phyloP scores from a whole-genome alignment of 2,797 vertebrate species.

The Xenops minutus region DNA sequence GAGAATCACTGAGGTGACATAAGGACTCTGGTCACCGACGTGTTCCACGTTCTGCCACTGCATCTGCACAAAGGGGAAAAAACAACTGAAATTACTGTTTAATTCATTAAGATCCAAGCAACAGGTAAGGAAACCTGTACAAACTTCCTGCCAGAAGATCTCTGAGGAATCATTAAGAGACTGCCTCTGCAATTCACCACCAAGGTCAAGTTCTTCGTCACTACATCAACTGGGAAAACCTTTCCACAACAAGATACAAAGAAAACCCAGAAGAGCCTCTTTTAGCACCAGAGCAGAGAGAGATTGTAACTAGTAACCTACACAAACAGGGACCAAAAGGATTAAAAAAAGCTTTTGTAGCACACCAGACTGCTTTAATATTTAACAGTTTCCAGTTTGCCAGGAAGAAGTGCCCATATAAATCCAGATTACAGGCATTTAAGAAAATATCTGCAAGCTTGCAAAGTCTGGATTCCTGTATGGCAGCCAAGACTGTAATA shows the following conservation, averaged over 20 bases:
- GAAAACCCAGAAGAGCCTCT: not conserved
- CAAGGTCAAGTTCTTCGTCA: conserved; percentile 8
- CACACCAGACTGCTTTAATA: not conserved
- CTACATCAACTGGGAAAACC: not conserved
- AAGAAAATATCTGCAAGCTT: conserved; percentile 65
- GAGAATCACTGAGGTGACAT: conserved; percentile 97
- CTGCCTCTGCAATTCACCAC: not conserved
- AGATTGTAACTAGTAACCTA: not conserved
- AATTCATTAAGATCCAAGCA: conserved; percentile 3
- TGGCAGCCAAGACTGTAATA: conserved; percentile 54
- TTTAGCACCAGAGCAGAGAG: not conserved
- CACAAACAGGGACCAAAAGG: not conserved
- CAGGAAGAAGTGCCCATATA: conserved; percentile 34
- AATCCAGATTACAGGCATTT: conserved; percentile 65
- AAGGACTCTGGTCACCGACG: conserved; percentile 97
- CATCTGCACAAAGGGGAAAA: conserved; percentile 83
- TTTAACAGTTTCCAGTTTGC: conserved; percentile 39
- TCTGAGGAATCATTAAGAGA: not conserved
- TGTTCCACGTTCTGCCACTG: conserved; percentile 99
- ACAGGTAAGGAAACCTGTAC: not conserved
- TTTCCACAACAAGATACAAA: not conserved
- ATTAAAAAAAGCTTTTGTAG: not conserved
- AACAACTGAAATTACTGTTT: not conserved
- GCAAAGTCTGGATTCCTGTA: conserved; percentile 57
- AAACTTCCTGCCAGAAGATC: conserved; percentile 24